Conservation (phyloP, 2,888 invertebrate species). For the Cataglyphis livida region DNA sequence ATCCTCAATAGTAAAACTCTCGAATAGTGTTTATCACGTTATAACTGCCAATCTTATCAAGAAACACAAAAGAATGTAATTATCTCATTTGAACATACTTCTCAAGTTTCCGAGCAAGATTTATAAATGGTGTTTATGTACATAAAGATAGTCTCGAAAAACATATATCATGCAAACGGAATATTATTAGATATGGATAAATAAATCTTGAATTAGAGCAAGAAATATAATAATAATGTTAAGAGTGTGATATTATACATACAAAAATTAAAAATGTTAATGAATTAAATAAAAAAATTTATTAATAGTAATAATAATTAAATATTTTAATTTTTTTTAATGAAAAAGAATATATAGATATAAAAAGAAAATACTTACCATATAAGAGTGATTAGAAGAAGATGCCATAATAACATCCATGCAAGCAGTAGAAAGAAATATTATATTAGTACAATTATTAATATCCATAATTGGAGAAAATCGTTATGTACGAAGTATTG, state of each 20-base stretch:
- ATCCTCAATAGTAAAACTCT: constrained; percentile 6
- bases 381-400: constrained; percentile 46
- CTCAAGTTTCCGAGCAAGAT: neutral
- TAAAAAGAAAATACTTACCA: constrained; percentile 72
- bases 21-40: constrained; percentile 50
- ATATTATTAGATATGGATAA: neutral
- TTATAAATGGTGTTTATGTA: constrained; percentile 1
- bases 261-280: neutral
- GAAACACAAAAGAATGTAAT: constrained; percentile 48
- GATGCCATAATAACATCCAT: constrained; percentile 66
- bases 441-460: constrained; percentile 29
- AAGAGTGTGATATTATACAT: neutral
- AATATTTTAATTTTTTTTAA: neutral
- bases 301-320: neutral
- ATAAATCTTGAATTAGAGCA: neutral
- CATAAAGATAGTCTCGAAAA: neutral
- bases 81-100: constrained; percentile 16
- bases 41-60: constrained; percentile 59
- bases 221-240: neutral
- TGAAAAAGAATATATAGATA: neutral
- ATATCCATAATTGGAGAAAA: neutral
- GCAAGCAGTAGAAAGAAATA: constrained; percentile 69
- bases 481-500: neutral
- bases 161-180: neutral
- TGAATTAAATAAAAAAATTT: neutral